These are phyloP conservation scores for Tenebrosternarchus preto DNA, from an alignment of 2,113 vertebrate species.

Conservation along the genomic window DNA sequence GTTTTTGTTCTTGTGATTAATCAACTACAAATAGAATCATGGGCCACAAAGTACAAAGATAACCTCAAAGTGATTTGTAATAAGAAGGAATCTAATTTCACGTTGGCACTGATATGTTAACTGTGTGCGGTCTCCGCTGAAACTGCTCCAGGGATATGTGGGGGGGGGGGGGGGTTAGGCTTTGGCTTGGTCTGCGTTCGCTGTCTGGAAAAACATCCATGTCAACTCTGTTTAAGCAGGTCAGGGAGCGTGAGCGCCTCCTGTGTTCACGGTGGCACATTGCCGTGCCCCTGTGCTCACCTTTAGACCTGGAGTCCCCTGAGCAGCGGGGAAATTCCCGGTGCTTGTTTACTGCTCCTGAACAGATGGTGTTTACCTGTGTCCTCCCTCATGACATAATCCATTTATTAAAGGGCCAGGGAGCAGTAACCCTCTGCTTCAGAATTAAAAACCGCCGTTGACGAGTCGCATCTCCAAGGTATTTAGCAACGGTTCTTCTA, in stretches of 20 bases:
- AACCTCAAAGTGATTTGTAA: too few relatives aligned
- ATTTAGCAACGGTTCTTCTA: background rate
- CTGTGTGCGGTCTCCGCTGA: background rate
- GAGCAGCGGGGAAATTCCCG: constrained; percentile 6
- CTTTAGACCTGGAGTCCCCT: constrained; percentile 29
- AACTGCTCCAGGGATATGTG: background rate
- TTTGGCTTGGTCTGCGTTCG: too few relatives aligned
- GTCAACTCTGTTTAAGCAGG: background rate
- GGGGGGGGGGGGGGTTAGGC: too few relatives aligned
- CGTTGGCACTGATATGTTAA: too few relatives aligned
- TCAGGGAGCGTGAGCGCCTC: constrained; percentile 1
- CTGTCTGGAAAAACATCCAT: background rate
- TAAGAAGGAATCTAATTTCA: too few relatives aligned
- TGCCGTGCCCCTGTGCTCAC: constrained; percentile 21
- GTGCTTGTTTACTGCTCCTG: constrained; percentile 39
- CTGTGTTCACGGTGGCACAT: background rate
- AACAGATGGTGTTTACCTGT: constrained; percentile 52
- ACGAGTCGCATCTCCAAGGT: constrained; percentile 6
- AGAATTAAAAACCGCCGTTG: constrained; percentile 11
- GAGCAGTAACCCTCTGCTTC: constrained; percentile 4
- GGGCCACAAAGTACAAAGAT: too few relatives aligned
- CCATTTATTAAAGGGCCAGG: constrained; percentile 26
- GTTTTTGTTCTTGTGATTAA: too few relatives aligned
- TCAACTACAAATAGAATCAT: too few relatives aligned
- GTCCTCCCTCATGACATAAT: constrained; percentile 3